Base-by-base conservation (phyloP, 2,888 invertebrate species). In the Criorhina ranunculi region DNA sequence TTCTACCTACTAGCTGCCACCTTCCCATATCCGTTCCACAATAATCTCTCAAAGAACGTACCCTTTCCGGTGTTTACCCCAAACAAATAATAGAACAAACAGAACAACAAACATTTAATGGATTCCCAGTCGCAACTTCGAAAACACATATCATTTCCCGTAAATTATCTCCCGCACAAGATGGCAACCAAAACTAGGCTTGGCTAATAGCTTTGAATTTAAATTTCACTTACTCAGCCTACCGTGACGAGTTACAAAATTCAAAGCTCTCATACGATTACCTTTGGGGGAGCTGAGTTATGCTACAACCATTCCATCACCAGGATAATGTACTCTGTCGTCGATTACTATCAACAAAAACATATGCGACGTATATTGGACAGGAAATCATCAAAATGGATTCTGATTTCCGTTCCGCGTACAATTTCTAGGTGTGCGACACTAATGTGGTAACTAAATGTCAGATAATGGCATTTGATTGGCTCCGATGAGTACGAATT, bases 391-490 rank as follows among this genome's bases (percentile, higher is more conserved):
- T 12, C 55, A 4, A 44, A 81, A 81, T 81, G 40, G 69, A 49
- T 70, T 81, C 24, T 55, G 62, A 81, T 81, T 69, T 76, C 62
- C 75, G 81, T 51, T 73, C 11, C 31, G 46, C 64, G 40, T 59
- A 64, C 11, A 11, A 60, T 46, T 73, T 75, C 55, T 49, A 76
- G 81, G 69, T 76, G 66, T 72, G 77, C 31, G 66, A 82, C 60
- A 66, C 35, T 77, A 72, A 60, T 59, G 55, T 42, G 72, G 46
- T 60, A 57, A 60, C 57, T 66, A 57, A 46, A 44, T 59, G 53
- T 66, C 66, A 76, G 66, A 59, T 82, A 82, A 83, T 83, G 62
- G 44, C 53, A 77, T 77, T 83, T 59, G 82, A 72, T 83, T 67
- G 40, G 72, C 72, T 78, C 60, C 55, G 35, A 44, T 67, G 77